phyloP scores from a whole-genome alignment of 2,888 invertebrate species.

The Oligia strigilis region DNA sequence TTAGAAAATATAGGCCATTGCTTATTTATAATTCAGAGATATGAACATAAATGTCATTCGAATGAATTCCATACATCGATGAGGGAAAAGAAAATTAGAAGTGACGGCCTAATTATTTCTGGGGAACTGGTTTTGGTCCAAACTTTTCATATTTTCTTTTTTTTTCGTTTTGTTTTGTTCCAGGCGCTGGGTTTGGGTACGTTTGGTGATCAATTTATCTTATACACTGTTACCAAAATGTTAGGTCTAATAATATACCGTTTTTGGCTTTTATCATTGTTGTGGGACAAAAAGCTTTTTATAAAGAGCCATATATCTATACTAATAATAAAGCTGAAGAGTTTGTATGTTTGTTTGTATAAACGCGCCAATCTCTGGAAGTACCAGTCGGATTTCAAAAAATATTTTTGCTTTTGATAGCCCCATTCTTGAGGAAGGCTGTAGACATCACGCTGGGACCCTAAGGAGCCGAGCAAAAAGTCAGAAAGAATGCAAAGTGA shows the following conservation, averaged over 20 bases:
- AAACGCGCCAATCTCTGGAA: not conserved
- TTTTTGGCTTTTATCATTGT: not conserved
- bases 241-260: not conserved
- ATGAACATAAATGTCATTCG: constrained; percentile 48
- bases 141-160: not conserved
- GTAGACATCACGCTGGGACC: not conserved
- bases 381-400: not conserved
- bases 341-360: not conserved
- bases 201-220: constrained; percentile 14
- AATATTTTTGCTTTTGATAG: not conserved
- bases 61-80: constrained; percentile 42
- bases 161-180: not conserved
- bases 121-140: constrained; percentile 15
- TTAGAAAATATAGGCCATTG: constrained; percentile 38
- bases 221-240: constrained; percentile 1
- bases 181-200: not conserved
- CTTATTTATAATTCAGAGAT: constrained; percentile 57
- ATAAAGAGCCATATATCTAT: not conserved
- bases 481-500: not conserved
- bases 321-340: not conserved
- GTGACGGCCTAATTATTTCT: constrained; percentile 41
- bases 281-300: not conserved
- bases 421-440: not conserved
- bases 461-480: not conserved
- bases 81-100: constrained; percentile 34